Conservation (phyloP, 2,113 vertebrate species). For the Leptobrachium leishanense region DNA sequence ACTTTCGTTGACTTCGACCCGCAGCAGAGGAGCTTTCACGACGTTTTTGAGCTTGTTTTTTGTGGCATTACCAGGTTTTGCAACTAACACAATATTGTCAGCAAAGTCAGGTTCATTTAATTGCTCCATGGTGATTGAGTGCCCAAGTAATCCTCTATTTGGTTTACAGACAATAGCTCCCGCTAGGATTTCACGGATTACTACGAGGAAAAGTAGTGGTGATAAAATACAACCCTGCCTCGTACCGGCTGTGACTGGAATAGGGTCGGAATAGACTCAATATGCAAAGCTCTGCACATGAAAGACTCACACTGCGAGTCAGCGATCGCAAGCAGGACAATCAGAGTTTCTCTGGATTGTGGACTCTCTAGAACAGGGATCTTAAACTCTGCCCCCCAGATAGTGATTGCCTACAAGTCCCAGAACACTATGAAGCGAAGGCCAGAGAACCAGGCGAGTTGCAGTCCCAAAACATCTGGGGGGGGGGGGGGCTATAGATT, state of each 20-base stretch:
- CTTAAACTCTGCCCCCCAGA: too few species aligned
- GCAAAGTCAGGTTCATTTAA: not conserved
- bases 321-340: not conserved
- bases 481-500: too few species aligned
- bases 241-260: not conserved
- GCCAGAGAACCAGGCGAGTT: too few species aligned
- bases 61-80: not conserved
- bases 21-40: not conserved
- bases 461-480: too few species aligned
- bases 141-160: not conserved
- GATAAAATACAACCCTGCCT: not conserved
- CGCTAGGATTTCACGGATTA: not conserved
- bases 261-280: not conserved
- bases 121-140: not conserved
- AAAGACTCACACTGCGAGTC: not conserved
- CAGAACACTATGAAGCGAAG: too few species aligned
- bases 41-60: not conserved
- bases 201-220: not conserved
- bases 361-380: too few species aligned
- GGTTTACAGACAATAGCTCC: not conserved
- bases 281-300: not conserved
- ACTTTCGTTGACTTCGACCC: not conserved
- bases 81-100: not conserved
- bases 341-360: too few species aligned
- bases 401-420: too few species aligned